Base-by-base conservation (phyloP, 2,888 invertebrate genomes). In the Perizoma flavofasciatum region DNA sequence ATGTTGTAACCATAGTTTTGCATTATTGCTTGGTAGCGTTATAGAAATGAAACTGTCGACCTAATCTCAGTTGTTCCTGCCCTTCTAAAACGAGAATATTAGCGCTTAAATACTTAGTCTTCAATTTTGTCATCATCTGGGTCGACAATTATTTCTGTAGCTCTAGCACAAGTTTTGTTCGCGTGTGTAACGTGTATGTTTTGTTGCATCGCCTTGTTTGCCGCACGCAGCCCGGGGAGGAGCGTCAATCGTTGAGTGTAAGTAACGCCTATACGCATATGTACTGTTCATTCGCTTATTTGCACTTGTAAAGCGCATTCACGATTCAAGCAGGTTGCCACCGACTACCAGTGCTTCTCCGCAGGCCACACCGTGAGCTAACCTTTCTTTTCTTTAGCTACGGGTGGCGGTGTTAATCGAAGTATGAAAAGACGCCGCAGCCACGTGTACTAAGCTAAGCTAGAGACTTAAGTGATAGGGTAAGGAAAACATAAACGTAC, bases 161-260 rank as follows among this genome's bases (percentile, higher is more conserved):
- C 11, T 58, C 55, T 60, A 11, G 56, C 63, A 64, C 62, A 44
- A 58, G 56, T 67, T 66, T 59, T 65, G 66, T 81, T 81, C 68
- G 81, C 77, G 81, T 87, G 82, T 82, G 83, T 89, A 87, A 88
- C 75, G 69, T 86, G 79, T 89, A 73, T 86, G 83, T 88, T 86
- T 88, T 84, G 83, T 90, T 89, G 91, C 89, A 88, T 90, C 80
- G 85, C 83, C 81, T 88, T 88, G 89, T 88, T 86, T 86, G 87
- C 85, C 78, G 88, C 84, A 84, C 84, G 85, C 91, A 93, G 92
- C 90, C 93, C 87, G 93, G 94, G 93, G 94, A 94, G 90, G 94
- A 94, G 94, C 95, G 94, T 90, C 93, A 93, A 93, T 93, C 95
- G 94, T 94, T 93, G 94, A 95, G 94, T 95, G 95, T 95, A 93